phyloP scores from a whole-genome alignment of 1,140 invertebrate species.

The Trachymyrmex septentrionalis region DNA sequence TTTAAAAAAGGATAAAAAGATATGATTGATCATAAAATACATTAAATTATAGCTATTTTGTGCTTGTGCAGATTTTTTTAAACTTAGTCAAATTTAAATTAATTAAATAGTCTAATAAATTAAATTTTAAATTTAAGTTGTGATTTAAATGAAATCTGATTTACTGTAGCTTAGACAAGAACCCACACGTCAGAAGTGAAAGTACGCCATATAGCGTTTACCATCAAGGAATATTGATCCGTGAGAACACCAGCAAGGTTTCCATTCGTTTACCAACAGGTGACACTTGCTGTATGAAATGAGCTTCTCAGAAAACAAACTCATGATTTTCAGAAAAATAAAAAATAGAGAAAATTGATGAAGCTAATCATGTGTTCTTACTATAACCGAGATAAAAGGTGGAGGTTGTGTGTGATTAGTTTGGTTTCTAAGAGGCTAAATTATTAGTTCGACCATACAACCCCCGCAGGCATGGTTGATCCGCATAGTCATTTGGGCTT shows the following conservation, averaged over 20 bases:
- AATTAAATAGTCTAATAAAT: conserved; percentile 10
- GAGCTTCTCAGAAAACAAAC: not conserved
- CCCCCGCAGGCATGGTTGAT: conserved; percentile 2
- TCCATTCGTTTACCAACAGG: conserved; percentile 41
- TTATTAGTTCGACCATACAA: not conserved
- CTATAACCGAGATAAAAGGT: not conserved
- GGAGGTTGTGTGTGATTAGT: not conserved
- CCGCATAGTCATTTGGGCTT: conserved; percentile 4
- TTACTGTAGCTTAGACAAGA: conserved; percentile 57
- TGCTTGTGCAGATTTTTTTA: not conserved
- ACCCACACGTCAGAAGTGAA: conserved; percentile 37
- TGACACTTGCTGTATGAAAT: conserved; percentile 51
- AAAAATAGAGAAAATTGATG: not conserved
- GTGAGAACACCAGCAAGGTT: conserved; percentile 8
- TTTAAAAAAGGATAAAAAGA: not conserved
- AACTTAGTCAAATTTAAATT: not conserved
- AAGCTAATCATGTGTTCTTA: not conserved
- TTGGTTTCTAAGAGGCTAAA: not conserved
- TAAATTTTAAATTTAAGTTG: not conserved
- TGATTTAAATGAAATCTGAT: not conserved
- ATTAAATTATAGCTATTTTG: not conserved
- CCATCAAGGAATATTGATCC: conserved; percentile 62
- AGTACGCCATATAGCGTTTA: conserved; percentile 38
- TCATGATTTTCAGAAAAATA: not conserved
- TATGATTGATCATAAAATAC: not conserved